phyloP scores from a whole-genome alignment of 2,113 vertebrate species.

The Phylloscopus trochilus region DNA sequence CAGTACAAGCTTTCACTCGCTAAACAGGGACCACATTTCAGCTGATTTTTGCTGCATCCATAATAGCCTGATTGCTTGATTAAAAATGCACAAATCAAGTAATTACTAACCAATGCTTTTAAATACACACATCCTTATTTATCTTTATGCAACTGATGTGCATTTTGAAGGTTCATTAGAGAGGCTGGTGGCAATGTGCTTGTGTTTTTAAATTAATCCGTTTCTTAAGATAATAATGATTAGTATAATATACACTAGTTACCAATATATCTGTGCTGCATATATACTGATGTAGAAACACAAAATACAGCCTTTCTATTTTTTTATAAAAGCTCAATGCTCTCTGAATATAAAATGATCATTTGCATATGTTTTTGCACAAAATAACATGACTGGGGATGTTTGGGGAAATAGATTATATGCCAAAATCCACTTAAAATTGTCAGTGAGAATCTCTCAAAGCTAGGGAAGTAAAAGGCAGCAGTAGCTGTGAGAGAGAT shows the following conservation, averaged over 20 bases:
- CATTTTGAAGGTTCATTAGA: neutral
- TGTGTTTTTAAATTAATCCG: neutral
- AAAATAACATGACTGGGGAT: neutral
- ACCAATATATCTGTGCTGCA: neutral
- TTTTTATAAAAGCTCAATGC: neutral
- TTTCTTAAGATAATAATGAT: neutral
- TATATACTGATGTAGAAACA: neutral
- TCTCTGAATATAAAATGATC: neutral
- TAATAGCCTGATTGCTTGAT: neutral
- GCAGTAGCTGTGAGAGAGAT: neutral
- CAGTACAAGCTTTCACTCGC: neutral
- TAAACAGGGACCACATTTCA: neutral
- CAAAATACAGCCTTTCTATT: neutral
- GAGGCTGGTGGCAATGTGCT: neutral
- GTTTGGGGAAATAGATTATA: neutral
- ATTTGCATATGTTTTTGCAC: neutral
- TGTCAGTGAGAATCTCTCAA: neutral
- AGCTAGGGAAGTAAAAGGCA: neutral
- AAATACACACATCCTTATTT: neutral
- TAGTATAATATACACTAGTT: neutral
- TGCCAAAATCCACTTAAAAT: neutral
- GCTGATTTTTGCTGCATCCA: conserved; percentile 4
- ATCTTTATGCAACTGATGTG: neutral
- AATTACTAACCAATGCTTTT: conserved; percentile 1
- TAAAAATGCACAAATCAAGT: conserved; percentile 32